Evolutionary conservation across 2,797 vertebrate genomes (phyloP), one percentile per base, ranked within the genome.

Genomic region (Zalophus californianus): DNA sequence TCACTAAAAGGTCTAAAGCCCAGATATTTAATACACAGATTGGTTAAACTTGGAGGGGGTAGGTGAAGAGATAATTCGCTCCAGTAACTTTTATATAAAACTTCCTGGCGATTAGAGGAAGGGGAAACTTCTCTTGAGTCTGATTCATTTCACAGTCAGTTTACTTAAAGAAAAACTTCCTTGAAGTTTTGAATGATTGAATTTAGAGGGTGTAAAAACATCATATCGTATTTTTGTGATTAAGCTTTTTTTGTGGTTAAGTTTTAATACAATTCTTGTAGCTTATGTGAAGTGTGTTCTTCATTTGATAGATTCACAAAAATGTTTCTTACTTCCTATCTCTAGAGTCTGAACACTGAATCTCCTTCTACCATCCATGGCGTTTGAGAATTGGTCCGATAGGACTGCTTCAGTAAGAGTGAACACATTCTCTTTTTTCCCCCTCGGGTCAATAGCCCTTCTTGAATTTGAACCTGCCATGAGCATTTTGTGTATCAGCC

Each of bases 1-100:
- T 92, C 84, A 92, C 92, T 62, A 38, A 78, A 96, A 96, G 7
- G 3, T 38, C 60, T 79, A 64, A 90, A 88, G 44, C 44, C 25
- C 44, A 94, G 93, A 83, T 93, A 23, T 91, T 95, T 94, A 93
- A 86, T 94, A 84, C 20, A 84, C 32, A 93, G 23, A 87, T 29
- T 93, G 78, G 86, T 44, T 97, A 93, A 97, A 96, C 35, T 93
- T 92, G 66, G 56, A 94, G 70, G 68, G 90, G 60, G 64, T 88
- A 62, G 62, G 50, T 85, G 41, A 96, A 41, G 91, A 94, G 80
- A 91, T 95, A 84, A 97, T 96, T 97, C 93, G 56, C 85, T 95
- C 83, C 60, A 64, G 56, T 78, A 91, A 94, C 48, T 95, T 96
- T 85, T 91, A 92, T 68, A 56, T 90, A 91, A 94, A 95, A 90